phyloP scores from a whole-genome alignment of 1,140 invertebrate genomes.

The Drosophila santomea region DNA sequence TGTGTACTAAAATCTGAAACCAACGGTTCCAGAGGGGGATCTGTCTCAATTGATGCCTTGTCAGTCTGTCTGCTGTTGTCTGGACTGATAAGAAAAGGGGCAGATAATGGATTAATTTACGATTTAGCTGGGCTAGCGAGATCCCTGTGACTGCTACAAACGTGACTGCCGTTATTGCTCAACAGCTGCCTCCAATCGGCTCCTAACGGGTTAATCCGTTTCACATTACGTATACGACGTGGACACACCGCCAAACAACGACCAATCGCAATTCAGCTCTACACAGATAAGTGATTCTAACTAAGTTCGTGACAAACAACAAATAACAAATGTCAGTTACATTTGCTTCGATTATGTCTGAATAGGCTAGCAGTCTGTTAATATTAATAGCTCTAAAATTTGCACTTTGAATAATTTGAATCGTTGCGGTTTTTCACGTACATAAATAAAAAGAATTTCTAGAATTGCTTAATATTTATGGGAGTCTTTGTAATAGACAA shows the following conservation, averaged over 20 bases:
- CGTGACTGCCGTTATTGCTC: background rate
- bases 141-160: background rate
- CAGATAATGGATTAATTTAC: constrained; percentile 9
- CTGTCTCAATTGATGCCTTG: constrained; percentile 8
- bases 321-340: background rate
- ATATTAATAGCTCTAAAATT: background rate
- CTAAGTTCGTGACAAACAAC: constrained; percentile 17
- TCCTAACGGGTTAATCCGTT: background rate
- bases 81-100: constrained; percentile 21
- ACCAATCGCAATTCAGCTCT: constrained; percentile 29
- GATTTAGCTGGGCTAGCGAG: background rate
- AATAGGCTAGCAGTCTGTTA: background rate
- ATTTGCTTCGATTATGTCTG: background rate
- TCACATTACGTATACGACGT: constrained; percentile 47
- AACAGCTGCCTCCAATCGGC: constrained; percentile 2
- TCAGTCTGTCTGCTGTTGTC: constrained; percentile 19
- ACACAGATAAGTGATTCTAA: background rate
- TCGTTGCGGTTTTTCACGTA: background rate
- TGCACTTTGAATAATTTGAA: background rate
- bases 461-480: background rate
- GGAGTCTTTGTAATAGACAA: background rate
- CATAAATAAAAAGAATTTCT: background rate
- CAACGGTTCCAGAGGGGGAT: constrained; percentile 4
- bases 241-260: constrained; percentile 40
- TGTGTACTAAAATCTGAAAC: constrained; percentile 9